These are phyloP conservation scores for Platichthys stellatus DNA, from an alignment of 2,113 vertebrate species.

Conservation along the genomic window DNA sequence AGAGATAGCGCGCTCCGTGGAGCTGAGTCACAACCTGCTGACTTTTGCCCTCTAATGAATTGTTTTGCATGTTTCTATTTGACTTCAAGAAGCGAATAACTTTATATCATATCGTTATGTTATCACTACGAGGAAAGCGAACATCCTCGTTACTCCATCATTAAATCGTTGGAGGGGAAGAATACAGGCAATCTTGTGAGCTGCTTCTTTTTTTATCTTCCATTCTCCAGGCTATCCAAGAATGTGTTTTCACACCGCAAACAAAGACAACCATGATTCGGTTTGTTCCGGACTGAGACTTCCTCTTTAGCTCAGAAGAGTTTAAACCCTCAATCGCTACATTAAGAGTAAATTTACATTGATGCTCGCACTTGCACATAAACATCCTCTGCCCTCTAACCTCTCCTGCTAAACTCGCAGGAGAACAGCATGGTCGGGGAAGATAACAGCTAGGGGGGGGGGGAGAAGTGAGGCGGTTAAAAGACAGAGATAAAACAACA, in stretches of 20 bases:
- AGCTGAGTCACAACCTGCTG: background rate
- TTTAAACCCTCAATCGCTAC: slow-evolving; percentile 1
- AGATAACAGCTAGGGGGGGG: slow-evolving; percentile 30
- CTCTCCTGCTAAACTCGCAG: slow-evolving; percentile 21
- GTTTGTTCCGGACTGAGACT: too few species aligned
- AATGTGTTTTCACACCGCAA: too few species aligned
- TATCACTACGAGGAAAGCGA: too few species aligned
- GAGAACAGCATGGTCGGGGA: slow-evolving; percentile 16
- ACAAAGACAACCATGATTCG: too few species aligned
- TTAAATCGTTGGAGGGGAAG: too few species aligned
- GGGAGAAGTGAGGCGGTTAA: slow-evolving; percentile 12
- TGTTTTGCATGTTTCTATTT: slow-evolving; percentile 22
- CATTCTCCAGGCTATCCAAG: too few species aligned
- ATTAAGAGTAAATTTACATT: slow-evolving; percentile 4
- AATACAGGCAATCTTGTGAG: too few species aligned
- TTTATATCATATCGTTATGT: too few species aligned
- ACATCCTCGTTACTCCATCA: too few species aligned
- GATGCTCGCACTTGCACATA: background rate
- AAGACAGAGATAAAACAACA: slow-evolving; percentile 26
- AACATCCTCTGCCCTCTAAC: slow-evolving; percentile 37
- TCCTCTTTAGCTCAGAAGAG: background rate
- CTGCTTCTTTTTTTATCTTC: too few species aligned
- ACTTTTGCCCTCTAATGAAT: slow-evolving; percentile 39
- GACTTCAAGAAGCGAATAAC: slow-evolving; percentile 12
- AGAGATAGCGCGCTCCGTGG: background rate